Base-by-base conservation (phyloP, 1,140 invertebrate species). In the Papilio dardanus region DNA sequence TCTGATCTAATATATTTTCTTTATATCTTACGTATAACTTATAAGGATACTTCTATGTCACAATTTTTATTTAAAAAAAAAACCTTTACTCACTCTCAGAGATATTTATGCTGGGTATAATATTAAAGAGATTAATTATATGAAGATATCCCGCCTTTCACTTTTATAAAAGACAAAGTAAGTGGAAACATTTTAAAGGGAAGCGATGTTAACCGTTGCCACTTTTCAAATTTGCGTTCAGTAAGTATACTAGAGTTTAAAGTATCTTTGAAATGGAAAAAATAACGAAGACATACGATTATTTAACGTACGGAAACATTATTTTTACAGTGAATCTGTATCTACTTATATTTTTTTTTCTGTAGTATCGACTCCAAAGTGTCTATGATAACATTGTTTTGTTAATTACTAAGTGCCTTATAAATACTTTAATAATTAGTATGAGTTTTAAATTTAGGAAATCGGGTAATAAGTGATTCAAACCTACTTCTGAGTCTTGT, bases 201-300 rank as follows among this genome's bases (percentile, higher is more conserved):
- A 46, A 46, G 42, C 42, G n/a, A 46, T 37, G 35, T 37, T 37
- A 37, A 46, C 4, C 42, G 16, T n/a, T 19, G 5, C 42, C 21
- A 54, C 50, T 21, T 54, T 54, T 54, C 50, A 54, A 54, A 54
- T 46, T n/a, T 46, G 42, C 42, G 42, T 46, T 46, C 14, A 46
- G 35, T 12, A 54, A 54, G 50, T 54, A 24, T n/a, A 24, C 50
- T 24, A 24, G 7, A 54, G 8, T 54, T 54, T 54, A 54, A 16
- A 46, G 21, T 8, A 54, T 24, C 50, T 54, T 54, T 54, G 21
- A 54, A 54, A 54, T 54, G 10, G 7, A 54, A 46, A 54, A 54
- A 54, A 54, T 54, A 54, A 54, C n/a, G n/a, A n/a, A n/a, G n/a
- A n/a, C n/a, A n/a, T n/a, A n/a, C n/a, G n/a, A n/a, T n/a, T 54